Conservation (phyloP, 2,888 invertebrate genomes). For the Phortica okadai region DNA sequence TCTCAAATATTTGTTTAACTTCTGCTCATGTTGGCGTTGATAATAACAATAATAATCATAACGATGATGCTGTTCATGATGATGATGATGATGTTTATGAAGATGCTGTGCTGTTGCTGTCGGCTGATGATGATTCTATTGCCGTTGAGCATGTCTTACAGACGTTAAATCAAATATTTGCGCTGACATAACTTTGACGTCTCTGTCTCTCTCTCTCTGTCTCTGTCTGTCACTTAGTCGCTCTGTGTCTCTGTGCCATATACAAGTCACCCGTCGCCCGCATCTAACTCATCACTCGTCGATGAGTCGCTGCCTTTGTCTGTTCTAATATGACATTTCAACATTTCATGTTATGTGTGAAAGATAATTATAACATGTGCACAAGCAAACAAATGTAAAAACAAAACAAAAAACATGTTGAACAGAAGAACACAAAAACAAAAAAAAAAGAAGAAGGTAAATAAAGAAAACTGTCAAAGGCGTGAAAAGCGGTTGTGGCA, state of each 20-base stretch:
- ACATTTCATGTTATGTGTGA: constrained; percentile 50
- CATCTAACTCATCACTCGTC: too few species aligned
- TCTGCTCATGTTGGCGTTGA: constrained; percentile 50
- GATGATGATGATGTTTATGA: constrained; percentile 30
- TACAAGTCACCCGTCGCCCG: too few species aligned
- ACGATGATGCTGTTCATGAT: background rate
- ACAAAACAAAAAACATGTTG: background rate
- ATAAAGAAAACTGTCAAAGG: constrained; percentile 10
- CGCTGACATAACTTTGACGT: constrained; percentile 63
- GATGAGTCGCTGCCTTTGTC: constrained; percentile 44
- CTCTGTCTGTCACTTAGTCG: background rate
- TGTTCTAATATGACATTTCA: constrained; percentile 31
- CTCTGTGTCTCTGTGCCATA: constrained; percentile 26
- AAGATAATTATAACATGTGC: constrained; percentile 65
- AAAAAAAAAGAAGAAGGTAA: too few species aligned
- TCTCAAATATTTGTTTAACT: constrained; percentile 61
- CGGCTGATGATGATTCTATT: constrained; percentile 25
- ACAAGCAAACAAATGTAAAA: constrained; percentile 40
- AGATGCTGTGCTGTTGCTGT: constrained; percentile 16
- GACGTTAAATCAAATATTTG: constrained; percentile 61
- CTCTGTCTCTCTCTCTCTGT: constrained; percentile 62
- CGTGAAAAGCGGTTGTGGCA: constrained; percentile 11
- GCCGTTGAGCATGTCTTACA: constrained; percentile 32
- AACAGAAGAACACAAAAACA: too few species aligned
- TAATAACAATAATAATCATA: background rate